A percentile compares a stretch with the other conserved stretches of the same genome.
These are phyloP conservation scores for Netelia melanura DNA, from an alignment of 2,888 invertebrate species.

Conservation along the genomic window DNA sequence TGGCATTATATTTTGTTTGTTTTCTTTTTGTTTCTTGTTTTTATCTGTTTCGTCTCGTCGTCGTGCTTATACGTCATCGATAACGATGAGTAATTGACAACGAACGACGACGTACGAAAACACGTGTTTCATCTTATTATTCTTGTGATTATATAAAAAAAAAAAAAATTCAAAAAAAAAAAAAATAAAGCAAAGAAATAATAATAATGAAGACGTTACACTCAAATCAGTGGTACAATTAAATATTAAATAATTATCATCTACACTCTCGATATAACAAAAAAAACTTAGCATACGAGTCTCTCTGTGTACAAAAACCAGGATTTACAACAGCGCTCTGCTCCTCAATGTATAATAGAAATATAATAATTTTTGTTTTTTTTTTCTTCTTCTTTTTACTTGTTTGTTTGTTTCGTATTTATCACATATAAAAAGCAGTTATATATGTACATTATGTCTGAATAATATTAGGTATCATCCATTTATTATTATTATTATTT, in stretches of 20 bases:
- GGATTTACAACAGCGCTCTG: conserved; percentile 82
- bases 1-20: conserved; percentile 39
- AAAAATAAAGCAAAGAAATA: conserved; percentile 25
- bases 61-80: conserved; percentile 42
- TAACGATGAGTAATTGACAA: conserved; percentile 69
- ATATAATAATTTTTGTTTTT: conserved; percentile 79
- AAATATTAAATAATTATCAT: conserved; percentile 83
- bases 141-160: background rate
- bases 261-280: conserved; percentile 79
- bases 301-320: conserved; percentile 84
- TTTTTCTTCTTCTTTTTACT: conserved; percentile 46
- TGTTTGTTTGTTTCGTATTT: conserved; percentile 63
- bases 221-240: conserved; percentile 75
- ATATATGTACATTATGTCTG: conserved; percentile 82
- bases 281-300: conserved; percentile 81
- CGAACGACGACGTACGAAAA: conserved; percentile 48
- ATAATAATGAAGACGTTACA: conserved; percentile 58
- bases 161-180: background rate
- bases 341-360: conserved; percentile 82
- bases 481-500: conserved; percentile 71
- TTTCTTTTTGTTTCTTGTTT: conserved; percentile 14
- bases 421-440: conserved; percentile 84
- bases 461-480: conserved; percentile 81
- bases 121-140: conserved; percentile 22
- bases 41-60: background rate